A percentile compares a stretch with the other conserved stretches of the same genome.
These are phyloP conservation scores for Phasia obesa DNA, from an alignment of 2,888 invertebrate genomes.

Conservation along the genomic window DNA sequence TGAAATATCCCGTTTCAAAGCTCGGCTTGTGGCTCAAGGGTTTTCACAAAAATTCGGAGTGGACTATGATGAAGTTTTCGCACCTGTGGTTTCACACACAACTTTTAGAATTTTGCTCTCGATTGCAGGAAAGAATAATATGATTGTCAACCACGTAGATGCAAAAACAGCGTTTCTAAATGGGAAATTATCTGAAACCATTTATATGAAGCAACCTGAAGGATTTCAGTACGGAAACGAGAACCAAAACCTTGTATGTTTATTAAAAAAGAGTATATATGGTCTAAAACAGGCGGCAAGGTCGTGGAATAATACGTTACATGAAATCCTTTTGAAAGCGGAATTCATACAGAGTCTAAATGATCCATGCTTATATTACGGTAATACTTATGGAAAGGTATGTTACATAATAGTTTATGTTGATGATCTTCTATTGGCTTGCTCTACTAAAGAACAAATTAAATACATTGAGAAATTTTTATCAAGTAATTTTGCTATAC, in stretches of 20 bases:
- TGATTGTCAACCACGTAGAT: constrained; percentile 61
- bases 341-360: constrained; percentile 43
- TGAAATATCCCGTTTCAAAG: constrained; percentile 53
- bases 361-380: constrained; percentile 51
- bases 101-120: constrained; percentile 58
- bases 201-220: constrained; percentile 68
- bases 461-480: constrained; percentile 46
- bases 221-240: constrained; percentile 51
- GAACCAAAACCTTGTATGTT: constrained; percentile 49
- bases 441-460: too few relatives aligned
- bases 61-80: constrained; percentile 65
- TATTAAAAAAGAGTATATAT: constrained; percentile 67
- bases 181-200: constrained; percentile 47
- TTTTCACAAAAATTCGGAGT: constrained; percentile 56
- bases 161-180: constrained; percentile 66
- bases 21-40: constrained; percentile 61
- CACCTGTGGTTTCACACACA: constrained; percentile 60
- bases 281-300: constrained; percentile 70
- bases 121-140: constrained; percentile 31
- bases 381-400: constrained; percentile 24
- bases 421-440: too few relatives aligned
- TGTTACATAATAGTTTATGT: too few relatives aligned
- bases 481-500: constrained; percentile 44
- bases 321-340: not conserved
- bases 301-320: constrained; percentile 59